Percentiles rank a stretch among this genome's conserved stretches.
phyloP scores from a whole-genome alignment of 2,113 vertebrate species.

The Hippocampus comes region DNA sequence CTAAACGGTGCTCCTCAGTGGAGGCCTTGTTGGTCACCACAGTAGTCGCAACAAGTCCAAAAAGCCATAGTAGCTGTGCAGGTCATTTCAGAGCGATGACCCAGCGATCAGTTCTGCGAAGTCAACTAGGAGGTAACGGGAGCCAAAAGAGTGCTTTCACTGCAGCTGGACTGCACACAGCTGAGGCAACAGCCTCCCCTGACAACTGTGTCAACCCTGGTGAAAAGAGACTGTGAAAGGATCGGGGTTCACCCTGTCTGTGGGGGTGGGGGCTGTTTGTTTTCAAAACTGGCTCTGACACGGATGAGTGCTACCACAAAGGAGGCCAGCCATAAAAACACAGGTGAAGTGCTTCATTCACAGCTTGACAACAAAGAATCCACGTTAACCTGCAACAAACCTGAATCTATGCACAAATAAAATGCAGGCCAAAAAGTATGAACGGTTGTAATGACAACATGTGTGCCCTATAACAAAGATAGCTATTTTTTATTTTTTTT shows the following conservation, averaged over 20 bases:
- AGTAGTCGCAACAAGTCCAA: constrained; percentile 5
- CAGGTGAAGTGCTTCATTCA: constrained; percentile 41
- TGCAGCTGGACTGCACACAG: constrained; percentile 53
- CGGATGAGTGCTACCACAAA: constrained; percentile 6
- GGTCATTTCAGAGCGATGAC: background rate
- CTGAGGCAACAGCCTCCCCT: constrained; percentile 55
- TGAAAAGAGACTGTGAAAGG: constrained; percentile 21
- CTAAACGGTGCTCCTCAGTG: constrained; percentile 9
- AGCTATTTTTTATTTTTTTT: constrained; percentile 44
- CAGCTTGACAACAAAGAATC: constrained; percentile 14
- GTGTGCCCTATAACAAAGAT: constrained; percentile 46
- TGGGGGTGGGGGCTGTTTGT: background rate
- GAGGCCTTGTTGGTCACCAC: constrained; percentile 8
- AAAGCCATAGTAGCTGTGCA: constrained; percentile 14
- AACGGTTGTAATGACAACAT: background rate
- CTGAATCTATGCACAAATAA: background rate
- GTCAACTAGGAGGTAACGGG: constrained; percentile 24
- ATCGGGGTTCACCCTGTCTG: background rate
- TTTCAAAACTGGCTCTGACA: constrained; percentile 13
- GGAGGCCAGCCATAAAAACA: constrained; percentile 36
- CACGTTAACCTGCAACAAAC: background rate
- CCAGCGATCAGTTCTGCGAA: constrained; percentile 28
- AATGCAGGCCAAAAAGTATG: constrained; percentile 23
- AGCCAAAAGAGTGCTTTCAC: constrained; percentile 13
- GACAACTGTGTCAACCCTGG: constrained; percentile 52